Evolutionary conservation across 2,797 vertebrate species (phyloP), one percentile per base, ranked within the genome.

Genomic region (Mus minutoides): DNA sequence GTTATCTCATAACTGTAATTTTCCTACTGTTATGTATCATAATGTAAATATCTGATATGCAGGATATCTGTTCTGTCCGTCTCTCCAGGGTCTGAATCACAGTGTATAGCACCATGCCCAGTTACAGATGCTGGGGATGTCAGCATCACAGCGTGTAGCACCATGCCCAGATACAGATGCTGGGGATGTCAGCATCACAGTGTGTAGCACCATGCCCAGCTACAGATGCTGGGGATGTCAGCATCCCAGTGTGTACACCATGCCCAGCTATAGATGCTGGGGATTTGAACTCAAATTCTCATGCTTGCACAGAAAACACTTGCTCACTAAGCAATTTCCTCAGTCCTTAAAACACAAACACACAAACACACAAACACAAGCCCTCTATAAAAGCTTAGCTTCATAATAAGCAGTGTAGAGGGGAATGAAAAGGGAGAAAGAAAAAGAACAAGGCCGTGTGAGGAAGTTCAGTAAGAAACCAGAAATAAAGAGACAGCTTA

Each of bases 381-480:
- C 43, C 29, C 79, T 67, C 67, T 93, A 7, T 40, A 46, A 85
- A 69, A 34, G 34, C 92, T 75, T 86, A 62, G 22, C 49, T 93
- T 96, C 7, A 24, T 90, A 86, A 88, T n/a, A 86, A 92, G 83
- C 96, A 40, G 24, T 29, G 26, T 54, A 11, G 26, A 22, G 52
- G 14, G 52, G 16, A 29, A 21, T 13, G 3, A 26, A 6, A 71
- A 71, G 49, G 26, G 49, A 82, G 22, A 14, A 22, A 40, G 78
- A 69, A 54, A 37, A 83, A 79, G 92, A 71, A 34, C 6, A 31
- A 40, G 62, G 64, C n/a, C 37, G n/a, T 26, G 29, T 86, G 95
- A 77, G 85, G 87, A 95, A 96, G 62, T 78, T 69, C 56, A 86
- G 24, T 54, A 71, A 75, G 92, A 87, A 26, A 49, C 4, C 24